phyloP scores from a whole-genome alignment of 2,888 invertebrate genomes.

The Oscheius onirici region DNA sequence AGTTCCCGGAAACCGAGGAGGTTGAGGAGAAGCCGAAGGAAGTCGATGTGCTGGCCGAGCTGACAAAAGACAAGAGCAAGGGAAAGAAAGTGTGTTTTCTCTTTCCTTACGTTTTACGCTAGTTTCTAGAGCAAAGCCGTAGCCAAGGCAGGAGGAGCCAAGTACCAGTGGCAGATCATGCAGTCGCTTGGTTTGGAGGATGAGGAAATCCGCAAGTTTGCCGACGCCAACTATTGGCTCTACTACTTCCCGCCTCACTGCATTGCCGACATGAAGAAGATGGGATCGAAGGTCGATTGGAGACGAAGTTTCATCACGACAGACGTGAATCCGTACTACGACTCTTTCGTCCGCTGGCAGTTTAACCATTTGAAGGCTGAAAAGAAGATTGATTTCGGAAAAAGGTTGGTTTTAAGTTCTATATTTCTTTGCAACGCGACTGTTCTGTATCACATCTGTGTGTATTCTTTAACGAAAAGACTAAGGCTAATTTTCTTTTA shows the following conservation, averaged over 20 bases:
- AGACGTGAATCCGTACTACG: conserved; percentile 94
- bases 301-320: conserved; percentile 97
- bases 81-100: conserved; percentile 80
- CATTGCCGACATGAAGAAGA: conserved; percentile 84
- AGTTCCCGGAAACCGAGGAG: conserved; percentile 73
- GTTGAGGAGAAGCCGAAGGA: conserved; percentile 73
- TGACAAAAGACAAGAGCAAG: conserved; percentile 86
- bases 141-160: conserved; percentile 87
- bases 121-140: conserved; percentile 85
- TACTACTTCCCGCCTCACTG: conserved; percentile 93
- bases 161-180: conserved; percentile 99
- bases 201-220: conserved; percentile 90
- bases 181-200: conserved; percentile 86
- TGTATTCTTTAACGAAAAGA: too few species aligned
- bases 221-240: conserved; percentile 91
- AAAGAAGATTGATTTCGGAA: conserved; percentile 93
- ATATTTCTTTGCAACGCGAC: background rate
- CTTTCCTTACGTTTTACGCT: background rate
- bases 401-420: conserved; percentile 76
- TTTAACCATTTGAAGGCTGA: conserved; percentile 84
- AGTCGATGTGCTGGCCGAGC: conserved; percentile 65
- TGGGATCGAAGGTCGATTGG: conserved; percentile 97
- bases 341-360: conserved; percentile 98
- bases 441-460: too few species aligned
- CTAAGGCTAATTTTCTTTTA: too few species aligned